phyloP scores from a whole-genome alignment of 2,888 invertebrate species.

The Melanotus villosus region DNA sequence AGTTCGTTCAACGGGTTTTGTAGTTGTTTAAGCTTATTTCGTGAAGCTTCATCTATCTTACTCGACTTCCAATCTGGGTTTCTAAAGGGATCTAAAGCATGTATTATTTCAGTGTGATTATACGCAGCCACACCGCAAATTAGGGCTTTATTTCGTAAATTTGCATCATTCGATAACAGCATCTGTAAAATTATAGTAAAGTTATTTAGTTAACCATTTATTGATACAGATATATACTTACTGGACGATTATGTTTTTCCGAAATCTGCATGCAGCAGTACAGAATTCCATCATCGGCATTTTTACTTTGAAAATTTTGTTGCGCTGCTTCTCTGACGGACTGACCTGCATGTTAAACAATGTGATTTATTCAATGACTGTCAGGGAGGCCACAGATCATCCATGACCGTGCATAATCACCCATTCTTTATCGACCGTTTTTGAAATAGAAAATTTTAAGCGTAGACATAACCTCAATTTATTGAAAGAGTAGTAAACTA shows the following conservation, averaged over 20 bases:
- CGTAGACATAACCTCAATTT: too few species aligned
- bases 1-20: constrained; percentile 54
- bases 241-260: constrained; percentile 19
- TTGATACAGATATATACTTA: constrained; percentile 3
- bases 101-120: constrained; percentile 56
- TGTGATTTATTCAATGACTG: too few species aligned
- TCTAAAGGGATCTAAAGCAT: constrained; percentile 27
- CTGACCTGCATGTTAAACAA: constrained; percentile 74
- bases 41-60: constrained; percentile 24
- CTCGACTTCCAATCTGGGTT: constrained; percentile 4
- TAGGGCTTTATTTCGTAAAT: constrained; percentile 72
- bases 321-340: constrained; percentile 71
- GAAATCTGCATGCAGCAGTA: constrained; percentile 72
- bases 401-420: too few species aligned
- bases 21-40: constrained; percentile 53
- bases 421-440: too few species aligned
- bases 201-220: neutral
- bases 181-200: constrained; percentile 66
- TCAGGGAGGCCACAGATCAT: too few species aligned
- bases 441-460: too few species aligned
- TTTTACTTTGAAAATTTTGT: constrained; percentile 71
- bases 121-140: constrained; percentile 68
- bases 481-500: too few species aligned
- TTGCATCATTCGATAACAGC: constrained; percentile 73
- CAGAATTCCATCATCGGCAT: constrained; percentile 74